These are phyloP conservation scores for Cinclus cinclus DNA, from an alignment of 2,113 vertebrate species.

Conservation along the genomic window DNA sequence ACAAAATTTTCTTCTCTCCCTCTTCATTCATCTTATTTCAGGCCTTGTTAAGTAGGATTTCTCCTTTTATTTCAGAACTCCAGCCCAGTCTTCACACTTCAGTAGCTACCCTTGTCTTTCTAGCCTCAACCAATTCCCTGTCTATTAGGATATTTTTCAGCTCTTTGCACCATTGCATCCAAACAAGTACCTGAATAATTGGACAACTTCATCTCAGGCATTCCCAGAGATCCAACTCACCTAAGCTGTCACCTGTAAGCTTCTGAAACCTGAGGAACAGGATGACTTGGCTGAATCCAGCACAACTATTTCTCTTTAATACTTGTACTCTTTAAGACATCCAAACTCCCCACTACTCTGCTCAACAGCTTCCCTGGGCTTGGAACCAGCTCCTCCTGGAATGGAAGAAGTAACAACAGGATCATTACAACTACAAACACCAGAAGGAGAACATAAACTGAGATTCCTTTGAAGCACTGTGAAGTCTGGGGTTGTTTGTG, in stretches of 20 bases:
- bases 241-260: background rate
- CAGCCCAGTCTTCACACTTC: background rate
- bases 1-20: rapidly evolving
- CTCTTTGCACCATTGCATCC: background rate
- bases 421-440: background rate
- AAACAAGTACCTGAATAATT: background rate
- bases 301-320: background rate
- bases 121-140: background rate
- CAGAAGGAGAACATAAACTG: background rate
- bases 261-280: background rate
- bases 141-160: background rate
- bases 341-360: background rate
- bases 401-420: background rate
- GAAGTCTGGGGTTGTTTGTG: background rate
- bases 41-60: background rate
- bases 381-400: background rate
- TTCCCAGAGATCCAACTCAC: background rate
- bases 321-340: background rate
- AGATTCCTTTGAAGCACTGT: background rate
- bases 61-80: background rate
- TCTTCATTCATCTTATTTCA: background rate
- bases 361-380: background rate
- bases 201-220: background rate
- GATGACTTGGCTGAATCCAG: background rate
- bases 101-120: background rate